phyloP scores from a whole-genome alignment of 2,888 invertebrate genomes.

The Autographa gamma region DNA sequence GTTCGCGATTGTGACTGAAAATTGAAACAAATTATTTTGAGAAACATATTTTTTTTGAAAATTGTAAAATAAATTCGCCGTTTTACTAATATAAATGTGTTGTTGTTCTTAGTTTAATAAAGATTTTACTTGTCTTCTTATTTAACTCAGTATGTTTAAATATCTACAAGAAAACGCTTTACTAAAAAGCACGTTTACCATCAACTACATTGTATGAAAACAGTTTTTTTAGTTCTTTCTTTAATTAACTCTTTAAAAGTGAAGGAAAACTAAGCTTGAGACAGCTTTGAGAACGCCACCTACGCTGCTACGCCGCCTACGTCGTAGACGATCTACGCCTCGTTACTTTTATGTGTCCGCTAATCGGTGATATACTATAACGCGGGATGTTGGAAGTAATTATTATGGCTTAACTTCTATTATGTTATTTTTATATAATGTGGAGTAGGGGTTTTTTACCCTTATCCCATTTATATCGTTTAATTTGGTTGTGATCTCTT shows the following conservation, averaged over 20 bases:
- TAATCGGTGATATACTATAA: slow-evolving; percentile 13
- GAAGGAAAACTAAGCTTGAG: neutral
- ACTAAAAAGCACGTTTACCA: neutral
- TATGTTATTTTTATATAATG: neutral
- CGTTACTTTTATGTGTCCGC: slow-evolving; percentile 6
- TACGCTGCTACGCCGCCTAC: slow-evolving; percentile 53
- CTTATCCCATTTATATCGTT: too few relatives aligned
- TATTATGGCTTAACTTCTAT: slow-evolving; percentile 2
- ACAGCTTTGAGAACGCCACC: neutral
- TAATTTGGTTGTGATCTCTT: neutral
- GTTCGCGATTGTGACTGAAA: too few relatives aligned
- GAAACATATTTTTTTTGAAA: too few relatives aligned
- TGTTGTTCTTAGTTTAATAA: neutral
- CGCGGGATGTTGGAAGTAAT: slow-evolving; percentile 4
- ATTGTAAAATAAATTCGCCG: too few relatives aligned
- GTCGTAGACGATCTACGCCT: slow-evolving; percentile 53
- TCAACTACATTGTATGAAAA: neutral
- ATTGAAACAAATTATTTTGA: too few relatives aligned
- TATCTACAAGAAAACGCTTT: neutral
- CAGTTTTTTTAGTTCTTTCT: too few relatives aligned
- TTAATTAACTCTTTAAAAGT: neutral
- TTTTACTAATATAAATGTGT: too few relatives aligned
- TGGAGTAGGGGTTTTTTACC: neutral
- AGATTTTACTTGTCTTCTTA: neutral
- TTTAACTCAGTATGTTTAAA: neutral